These are phyloP conservation scores for Neuroterus valhalla DNA, from an alignment of 1,140 invertebrate genomes.

Conservation along the genomic window DNA sequence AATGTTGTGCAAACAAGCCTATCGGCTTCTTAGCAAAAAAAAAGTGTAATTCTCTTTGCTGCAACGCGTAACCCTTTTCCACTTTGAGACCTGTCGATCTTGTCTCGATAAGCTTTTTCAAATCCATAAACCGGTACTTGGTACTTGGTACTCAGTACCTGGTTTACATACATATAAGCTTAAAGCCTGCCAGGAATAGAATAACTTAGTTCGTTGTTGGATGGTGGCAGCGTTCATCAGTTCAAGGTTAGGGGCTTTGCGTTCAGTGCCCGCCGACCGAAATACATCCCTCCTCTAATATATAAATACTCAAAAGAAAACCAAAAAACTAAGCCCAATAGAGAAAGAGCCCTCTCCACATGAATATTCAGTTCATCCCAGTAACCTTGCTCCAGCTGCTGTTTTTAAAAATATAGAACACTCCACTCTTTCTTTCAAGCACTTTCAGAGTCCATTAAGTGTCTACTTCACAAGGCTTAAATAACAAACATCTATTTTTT, in stretches of 20 bases:
- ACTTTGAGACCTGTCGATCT: neutral
- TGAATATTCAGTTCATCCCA: constrained; percentile 50
- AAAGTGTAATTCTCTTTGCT: too few relatives aligned
- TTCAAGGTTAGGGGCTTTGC: constrained; percentile 67
- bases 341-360: constrained; percentile 37
- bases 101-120: neutral
- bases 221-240: constrained; percentile 58
- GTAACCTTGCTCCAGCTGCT: constrained; percentile 56
- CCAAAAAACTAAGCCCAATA: constrained; percentile 34
- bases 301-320: constrained; percentile 31
- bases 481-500: neutral
- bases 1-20: too few relatives aligned
- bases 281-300: constrained; percentile 15
- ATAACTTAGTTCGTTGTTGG: constrained; percentile 8
- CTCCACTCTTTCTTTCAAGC: neutral
- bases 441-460: constrained; percentile 8
- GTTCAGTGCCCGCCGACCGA: constrained; percentile 46
- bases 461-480: neutral
- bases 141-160: neutral
- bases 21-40: too few relatives aligned
- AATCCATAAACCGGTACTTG: constrained; percentile 8
- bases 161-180: constrained; percentile 2
- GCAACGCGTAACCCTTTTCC: too few relatives aligned
- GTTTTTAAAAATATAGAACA: constrained; percentile 25
- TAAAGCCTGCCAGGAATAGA: neutral